phyloP scores from a whole-genome alignment of 2,113 vertebrate species.

The Macaca nemestrina region DNA sequence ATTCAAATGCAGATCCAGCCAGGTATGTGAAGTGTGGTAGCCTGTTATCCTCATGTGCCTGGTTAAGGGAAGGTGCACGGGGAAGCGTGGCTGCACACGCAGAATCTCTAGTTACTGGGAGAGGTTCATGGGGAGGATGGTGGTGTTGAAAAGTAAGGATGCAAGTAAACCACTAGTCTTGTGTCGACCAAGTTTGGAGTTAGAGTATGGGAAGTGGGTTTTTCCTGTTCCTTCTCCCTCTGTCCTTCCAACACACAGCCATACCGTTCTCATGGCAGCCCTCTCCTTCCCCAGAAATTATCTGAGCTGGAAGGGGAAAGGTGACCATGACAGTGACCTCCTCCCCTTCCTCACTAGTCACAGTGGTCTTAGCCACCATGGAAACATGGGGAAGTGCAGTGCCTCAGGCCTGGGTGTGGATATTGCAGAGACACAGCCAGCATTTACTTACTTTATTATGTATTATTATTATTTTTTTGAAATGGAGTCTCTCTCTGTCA shows the following conservation, averaged over 20 bases:
- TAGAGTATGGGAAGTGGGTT: not conserved
- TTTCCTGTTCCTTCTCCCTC: not conserved
- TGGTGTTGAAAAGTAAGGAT: not conserved
- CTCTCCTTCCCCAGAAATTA: not conserved
- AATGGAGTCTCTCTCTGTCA: too few species aligned
- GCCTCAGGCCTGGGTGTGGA: not conserved
- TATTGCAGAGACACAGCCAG: not conserved
- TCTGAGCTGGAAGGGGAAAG: not conserved
- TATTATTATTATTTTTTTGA: too few species aligned
- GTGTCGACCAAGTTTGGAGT: not conserved
- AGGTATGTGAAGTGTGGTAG: too few species aligned
- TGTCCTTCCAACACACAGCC: not conserved
- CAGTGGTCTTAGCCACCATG: not conserved
- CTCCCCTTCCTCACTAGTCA: not conserved
- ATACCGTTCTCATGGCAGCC: not conserved
- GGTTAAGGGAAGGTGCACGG: not conserved
- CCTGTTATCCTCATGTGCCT: too few species aligned
- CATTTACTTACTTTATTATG: too few species aligned
- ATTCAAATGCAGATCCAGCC: not conserved
- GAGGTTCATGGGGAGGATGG: not conserved
- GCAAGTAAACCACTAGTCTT: too few species aligned
- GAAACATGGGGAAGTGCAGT: not conserved
- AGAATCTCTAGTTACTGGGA: not conserved
- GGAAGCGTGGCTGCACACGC: not conserved
- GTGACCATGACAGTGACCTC: too few species aligned